Evolutionary conservation across 2,797 vertebrate species (phyloP), one percentile per base, ranked within the genome.

Genomic region (Acanthis flammea): DNA sequence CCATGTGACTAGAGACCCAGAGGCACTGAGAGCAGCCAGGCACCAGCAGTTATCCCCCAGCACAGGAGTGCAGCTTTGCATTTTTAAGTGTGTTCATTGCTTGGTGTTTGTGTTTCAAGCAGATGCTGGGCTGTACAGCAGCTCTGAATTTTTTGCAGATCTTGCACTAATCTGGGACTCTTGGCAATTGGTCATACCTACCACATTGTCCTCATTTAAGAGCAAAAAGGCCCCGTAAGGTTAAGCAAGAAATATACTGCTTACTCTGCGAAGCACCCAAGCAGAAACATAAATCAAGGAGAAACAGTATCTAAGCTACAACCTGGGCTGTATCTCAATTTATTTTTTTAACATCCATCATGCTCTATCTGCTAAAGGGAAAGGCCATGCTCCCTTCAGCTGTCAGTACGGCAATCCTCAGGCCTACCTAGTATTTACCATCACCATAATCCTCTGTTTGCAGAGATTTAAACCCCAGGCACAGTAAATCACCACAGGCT

Each of bases 361-460:
- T 1, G 6, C 23, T 53, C 77, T 89, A 24, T 65, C 80, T 86
- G 62, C 66, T 86, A 67, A 88, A 95, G 42, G 14, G 65, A 93
- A 95, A 95, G 81, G 88, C 82, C 70, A 31, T 6, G 25, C 57
- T 88, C 70, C 73, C 68, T 86, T 71, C 79, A 81, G 51, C 68
- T 0, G 0, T 39, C 77, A 80, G 63, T 19, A 89, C 0, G 0
- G 74, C 90, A 95, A 62, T 91, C 78, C 72, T 50, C 65, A 75
- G 65, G 91, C 72, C 93, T 80, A 71, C 84, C 81, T 28, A 61
- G 19, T 91, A 89, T 93, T 95, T 95, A 93, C 92, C 81, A 94
- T 72, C 84, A 75, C 81, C 54, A 65, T 92, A 97, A 96, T 94
- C 95, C 81, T 95, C 92, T 95, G 92, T 95, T 95, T 96, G 96